These are phyloP conservation scores for Campylorhamphus procurvoides DNA, from an alignment of 2,113 vertebrate genomes.

Conservation along the genomic window DNA sequence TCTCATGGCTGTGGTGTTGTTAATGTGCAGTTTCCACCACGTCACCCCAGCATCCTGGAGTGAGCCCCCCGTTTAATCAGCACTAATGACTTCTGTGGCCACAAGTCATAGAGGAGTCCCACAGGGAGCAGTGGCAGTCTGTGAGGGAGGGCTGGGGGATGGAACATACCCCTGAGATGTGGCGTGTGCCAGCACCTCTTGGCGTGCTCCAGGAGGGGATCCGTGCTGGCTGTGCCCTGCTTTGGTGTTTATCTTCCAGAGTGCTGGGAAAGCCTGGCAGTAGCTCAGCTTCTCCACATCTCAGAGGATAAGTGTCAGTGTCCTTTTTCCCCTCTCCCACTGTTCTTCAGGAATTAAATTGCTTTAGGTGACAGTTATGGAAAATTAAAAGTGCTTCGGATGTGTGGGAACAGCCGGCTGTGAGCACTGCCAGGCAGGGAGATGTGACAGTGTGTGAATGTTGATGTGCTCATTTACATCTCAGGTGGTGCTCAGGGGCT, in stretches of 20 bases:
- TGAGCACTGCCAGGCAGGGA: neutral
- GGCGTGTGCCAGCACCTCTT: neutral
- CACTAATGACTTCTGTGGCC: rapidly evolving
- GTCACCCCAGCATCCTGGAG: rapidly evolving
- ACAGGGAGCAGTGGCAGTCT: neutral
- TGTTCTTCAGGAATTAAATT: neutral
- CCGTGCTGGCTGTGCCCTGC: rapidly evolving
- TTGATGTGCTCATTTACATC: neutral
- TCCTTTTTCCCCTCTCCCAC: neutral
- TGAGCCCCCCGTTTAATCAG: rapidly evolving
- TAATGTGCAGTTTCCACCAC: rapidly evolving
- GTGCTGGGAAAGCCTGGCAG: rapidly evolving
- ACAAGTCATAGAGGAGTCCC: rapidly evolving
- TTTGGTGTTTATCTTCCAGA: neutral
- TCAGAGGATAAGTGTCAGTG: neutral
- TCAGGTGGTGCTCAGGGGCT: neutral
- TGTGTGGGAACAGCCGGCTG: neutral
- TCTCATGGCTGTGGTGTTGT: rapidly evolving
- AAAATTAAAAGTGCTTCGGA: neutral
- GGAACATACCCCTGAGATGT: neutral
- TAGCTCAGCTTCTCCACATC: neutral
- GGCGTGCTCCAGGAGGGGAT: rapidly evolving
- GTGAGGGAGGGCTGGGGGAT: neutral
- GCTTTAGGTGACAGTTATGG: neutral
- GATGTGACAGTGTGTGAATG: neutral